Evolutionary conservation across 2,113 vertebrate species (phyloP), one percentile per base, ranked within the genome.

Genomic region (Eretmochelys imbricata): DNA sequence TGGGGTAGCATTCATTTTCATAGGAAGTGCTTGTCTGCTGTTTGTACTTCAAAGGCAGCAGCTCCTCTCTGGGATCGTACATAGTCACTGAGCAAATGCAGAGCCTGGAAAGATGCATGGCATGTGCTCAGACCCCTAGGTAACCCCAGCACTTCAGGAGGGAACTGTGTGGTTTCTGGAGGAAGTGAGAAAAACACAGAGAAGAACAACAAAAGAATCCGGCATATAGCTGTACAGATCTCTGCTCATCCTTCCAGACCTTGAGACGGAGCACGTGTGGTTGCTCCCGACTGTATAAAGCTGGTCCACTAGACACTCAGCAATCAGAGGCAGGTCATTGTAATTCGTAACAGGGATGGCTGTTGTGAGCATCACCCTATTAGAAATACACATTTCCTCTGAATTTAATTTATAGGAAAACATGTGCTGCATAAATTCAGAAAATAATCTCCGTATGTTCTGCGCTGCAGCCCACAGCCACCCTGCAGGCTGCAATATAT

Each of bases 341-440:
- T 85, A 94, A 97, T 95, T 96, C 89, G 27, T 89, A 93, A 91
- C 84, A 83, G 75, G 65, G 89, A 93, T 93, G 93, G 92, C 94
- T 93, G 92, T 91, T 96, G 91, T 1, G 48, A 95, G 95, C 89
- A 91, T 96, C 89, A 79, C 95, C 93, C 94, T 90, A 95, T 97
- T 96, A 97, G 57, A 8, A 91, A 95, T 87, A 96, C 95, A 89
- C 92, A 90, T 96, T 96, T 96, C 94, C 95, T 94, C 93, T 81
- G 96, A 93, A 95, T 97, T 96, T 97, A 98, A 97, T 97, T 97
- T 96, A 96, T 94, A 96, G 82, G 75, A 91, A 95, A 97, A 96
- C 96, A 96, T 88, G 94, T 93, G 95, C 88, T 88, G 94, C 92
- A 97, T 93, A 94, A 93, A 97, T 88, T 84, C 80, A 89, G 91